phyloP scores from a whole-genome alignment of 2,797 vertebrate genomes.

The Pagetopsis macropterus region DNA sequence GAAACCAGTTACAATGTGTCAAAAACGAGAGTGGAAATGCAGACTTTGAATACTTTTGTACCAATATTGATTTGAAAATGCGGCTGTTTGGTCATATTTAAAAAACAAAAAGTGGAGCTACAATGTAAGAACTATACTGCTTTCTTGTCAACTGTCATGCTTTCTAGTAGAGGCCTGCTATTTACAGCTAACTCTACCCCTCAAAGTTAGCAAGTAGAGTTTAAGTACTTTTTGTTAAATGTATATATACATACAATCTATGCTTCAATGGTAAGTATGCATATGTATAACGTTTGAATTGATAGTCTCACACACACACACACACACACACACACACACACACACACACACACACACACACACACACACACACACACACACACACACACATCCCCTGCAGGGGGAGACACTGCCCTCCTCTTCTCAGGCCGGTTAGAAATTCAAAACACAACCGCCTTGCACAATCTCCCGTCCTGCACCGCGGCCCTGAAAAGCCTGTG shows the following conservation, averaged over 20 bases:
- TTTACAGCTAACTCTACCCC: too few relatives aligned
- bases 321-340: not conserved
- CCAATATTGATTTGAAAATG: too few relatives aligned
- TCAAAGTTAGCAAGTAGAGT: not conserved
- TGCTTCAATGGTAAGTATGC: too few relatives aligned
- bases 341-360: slow-evolving; percentile 6
- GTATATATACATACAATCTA: too few relatives aligned
- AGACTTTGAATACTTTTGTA: too few relatives aligned
- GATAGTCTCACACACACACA: not conserved
- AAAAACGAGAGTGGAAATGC: not conserved
- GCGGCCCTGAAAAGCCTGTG: slow-evolving; percentile 70
- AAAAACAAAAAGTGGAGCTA: not conserved
- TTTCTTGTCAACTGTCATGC: not conserved
- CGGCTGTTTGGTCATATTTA: not conserved
- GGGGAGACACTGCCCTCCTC: slow-evolving; percentile 44
- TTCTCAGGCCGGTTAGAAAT: slow-evolving; percentile 66
- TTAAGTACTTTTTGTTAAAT: not conserved
- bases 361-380: not conserved
- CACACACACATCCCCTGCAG: slow-evolving; percentile 8
- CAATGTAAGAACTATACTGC: too few relatives aligned
- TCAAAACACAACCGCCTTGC: slow-evolving; percentile 79
- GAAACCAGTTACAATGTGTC: not conserved
- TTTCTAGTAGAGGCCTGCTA: too few relatives aligned
- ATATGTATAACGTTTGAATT: not conserved
- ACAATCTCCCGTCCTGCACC: slow-evolving; percentile 80